Conservation (phyloP, 30 jellyfish, hydroid and myxozoan species). For the Aurelia aurita region DNA sequence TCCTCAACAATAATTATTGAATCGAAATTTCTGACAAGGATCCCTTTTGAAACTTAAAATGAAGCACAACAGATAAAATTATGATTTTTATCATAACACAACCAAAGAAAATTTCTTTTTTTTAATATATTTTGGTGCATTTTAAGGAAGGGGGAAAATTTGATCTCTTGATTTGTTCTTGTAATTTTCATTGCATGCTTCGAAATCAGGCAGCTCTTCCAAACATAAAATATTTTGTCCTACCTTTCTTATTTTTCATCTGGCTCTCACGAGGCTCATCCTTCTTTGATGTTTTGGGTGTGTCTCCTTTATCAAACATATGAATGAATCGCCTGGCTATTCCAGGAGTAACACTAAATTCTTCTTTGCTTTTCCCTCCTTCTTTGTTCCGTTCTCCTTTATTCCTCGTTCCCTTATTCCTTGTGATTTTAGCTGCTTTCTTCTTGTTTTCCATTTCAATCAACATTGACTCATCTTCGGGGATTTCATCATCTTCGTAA, state of each 20-base stretch:
- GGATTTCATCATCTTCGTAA: conserved; percentile 41
- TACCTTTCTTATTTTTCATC: background rate
- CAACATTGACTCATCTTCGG: conserved; percentile 51
- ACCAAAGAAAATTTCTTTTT: too few relatives aligned
- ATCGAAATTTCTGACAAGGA: too few relatives aligned
- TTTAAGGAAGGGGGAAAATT: too few relatives aligned
- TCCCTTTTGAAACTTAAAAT: too few relatives aligned
- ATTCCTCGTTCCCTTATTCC: background rate
- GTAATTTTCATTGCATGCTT: too few relatives aligned
- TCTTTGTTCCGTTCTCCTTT: background rate
- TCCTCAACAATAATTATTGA: too few relatives aligned
- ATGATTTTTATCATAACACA: too few relatives aligned
- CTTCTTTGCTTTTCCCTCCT: conserved; percentile 15
- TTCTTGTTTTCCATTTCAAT: conserved; percentile 5
- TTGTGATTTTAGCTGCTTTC: background rate
- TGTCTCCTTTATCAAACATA: conserved; percentile 42
- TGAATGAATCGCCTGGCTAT: conserved; percentile 52
- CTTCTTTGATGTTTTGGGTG: background rate
- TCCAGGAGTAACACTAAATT: conserved; percentile 45
- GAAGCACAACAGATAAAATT: too few relatives aligned
- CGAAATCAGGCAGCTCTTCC: too few relatives aligned
- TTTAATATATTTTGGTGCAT: too few relatives aligned
- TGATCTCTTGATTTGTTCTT: too few relatives aligned
- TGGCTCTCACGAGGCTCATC: background rate
- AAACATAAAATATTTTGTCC: too few relatives aligned